Conservation (phyloP, 1,140 invertebrate genomes). For the Drosophila pectinifera region DNA sequence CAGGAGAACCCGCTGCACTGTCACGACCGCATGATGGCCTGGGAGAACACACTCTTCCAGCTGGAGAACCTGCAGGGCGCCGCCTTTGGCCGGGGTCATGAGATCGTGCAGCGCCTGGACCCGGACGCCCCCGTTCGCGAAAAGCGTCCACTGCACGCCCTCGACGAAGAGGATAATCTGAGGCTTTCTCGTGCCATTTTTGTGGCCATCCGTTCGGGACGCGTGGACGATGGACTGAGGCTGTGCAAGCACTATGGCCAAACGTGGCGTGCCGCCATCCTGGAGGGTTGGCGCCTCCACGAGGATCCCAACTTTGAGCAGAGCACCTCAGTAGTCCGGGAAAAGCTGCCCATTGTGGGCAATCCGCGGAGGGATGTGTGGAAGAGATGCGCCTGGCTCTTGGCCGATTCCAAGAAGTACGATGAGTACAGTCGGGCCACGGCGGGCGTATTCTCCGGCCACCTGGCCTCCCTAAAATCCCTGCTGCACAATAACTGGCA, state of each 20-base stretch:
- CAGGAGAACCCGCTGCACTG: constrained; percentile 88
- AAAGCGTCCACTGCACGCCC: constrained; percentile 92
- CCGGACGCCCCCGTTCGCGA: constrained; percentile 96
- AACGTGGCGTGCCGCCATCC: constrained; percentile 94
- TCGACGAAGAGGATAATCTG: constrained; percentile 95
- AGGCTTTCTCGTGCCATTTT: constrained; percentile 90
- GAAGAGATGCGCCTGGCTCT: constrained; percentile 93
- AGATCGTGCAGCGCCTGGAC: constrained; percentile 92
- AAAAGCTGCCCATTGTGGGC: constrained; percentile 89
- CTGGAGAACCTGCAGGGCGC: constrained; percentile 86
- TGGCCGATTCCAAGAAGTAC: constrained; percentile 87
- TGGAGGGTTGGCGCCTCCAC: constrained; percentile 95
- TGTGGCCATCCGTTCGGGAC: constrained; percentile 93
- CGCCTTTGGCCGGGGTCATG: constrained; percentile 85
- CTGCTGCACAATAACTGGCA: constrained; percentile 92
- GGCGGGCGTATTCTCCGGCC: constrained; percentile 93
- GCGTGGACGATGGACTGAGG: constrained; percentile 93
- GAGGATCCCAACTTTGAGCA: constrained; percentile 92
- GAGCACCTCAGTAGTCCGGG: constrained; percentile 63
- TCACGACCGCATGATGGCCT: constrained; percentile 91
- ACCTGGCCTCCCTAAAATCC: constrained; percentile 90
- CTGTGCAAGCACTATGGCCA: constrained; percentile 94
- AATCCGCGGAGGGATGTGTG: constrained; percentile 95
- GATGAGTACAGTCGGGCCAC: constrained; percentile 89
- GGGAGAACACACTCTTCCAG: constrained; percentile 96